Percentiles rank a stretch among this genome's conserved stretches.
phyloP scores from a whole-genome alignment of 2,888 invertebrate genomes.

The Amphipoea lucens region DNA sequence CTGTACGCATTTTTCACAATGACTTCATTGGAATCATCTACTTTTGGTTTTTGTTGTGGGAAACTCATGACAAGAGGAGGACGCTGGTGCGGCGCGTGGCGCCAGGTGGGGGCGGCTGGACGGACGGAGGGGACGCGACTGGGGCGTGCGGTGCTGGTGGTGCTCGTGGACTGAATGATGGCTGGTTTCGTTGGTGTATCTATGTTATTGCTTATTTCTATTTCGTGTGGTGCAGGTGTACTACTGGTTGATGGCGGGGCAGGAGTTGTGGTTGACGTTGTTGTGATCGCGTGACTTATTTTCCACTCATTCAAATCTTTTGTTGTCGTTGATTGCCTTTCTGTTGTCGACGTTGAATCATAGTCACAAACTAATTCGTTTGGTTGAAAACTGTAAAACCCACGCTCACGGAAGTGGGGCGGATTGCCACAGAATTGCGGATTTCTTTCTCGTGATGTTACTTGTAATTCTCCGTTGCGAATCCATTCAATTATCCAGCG shows the following conservation, averaged over 20 bases:
- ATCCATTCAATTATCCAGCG: conserved; percentile 98
- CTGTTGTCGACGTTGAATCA: conserved; percentile 77
- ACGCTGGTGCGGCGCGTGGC: conserved; percentile 90
- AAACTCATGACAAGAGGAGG: conserved; percentile 94
- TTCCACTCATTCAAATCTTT: conserved; percentile 73
- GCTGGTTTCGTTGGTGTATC: conserved; percentile 74
- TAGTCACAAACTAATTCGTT: conserved; percentile 92
- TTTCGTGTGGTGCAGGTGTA: conserved; percentile 72
- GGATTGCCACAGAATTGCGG: conserved; percentile 98
- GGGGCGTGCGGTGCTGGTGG: conserved; percentile 80
- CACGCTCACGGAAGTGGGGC: conserved; percentile 93
- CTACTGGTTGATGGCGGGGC: conserved; percentile 71
- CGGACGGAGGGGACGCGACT: conserved; percentile 79
- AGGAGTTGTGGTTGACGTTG: conserved; percentile 72
- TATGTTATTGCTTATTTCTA: conserved; percentile 69
- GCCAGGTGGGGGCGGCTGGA: conserved; percentile 86
- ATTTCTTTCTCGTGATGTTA: conserved; percentile 97
- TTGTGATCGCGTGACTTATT: conserved; percentile 75
- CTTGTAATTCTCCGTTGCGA: conserved; percentile 95
- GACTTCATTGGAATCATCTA: conserved; percentile 93
- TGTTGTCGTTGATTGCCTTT: conserved; percentile 70
- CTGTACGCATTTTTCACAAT: conserved; percentile 96
- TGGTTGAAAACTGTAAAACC: conserved; percentile 96
- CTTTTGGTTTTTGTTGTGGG: conserved; percentile 91
- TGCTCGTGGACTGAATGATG: conserved; percentile 67